Percentiles rank a stretch among this genome's conserved stretches.
These are phyloP conservation scores for Catostylus mosaicus DNA, from an alignment of 30 jellyfish, hydroid and myxozoan species.

Conservation along the genomic window DNA sequence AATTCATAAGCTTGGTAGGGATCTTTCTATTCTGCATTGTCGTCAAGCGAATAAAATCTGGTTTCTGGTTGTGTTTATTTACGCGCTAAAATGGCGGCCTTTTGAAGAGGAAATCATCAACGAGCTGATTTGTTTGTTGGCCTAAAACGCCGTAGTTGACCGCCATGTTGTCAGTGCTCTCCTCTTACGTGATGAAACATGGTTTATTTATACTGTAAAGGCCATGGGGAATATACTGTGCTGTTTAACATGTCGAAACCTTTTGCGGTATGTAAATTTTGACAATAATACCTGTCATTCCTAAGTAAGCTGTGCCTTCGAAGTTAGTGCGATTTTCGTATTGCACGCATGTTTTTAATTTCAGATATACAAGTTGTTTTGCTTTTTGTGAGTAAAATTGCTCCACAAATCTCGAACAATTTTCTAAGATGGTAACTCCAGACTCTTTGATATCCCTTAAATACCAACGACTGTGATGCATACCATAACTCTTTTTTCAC, in stretches of 20 bases:
- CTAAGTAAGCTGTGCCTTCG: neutral
- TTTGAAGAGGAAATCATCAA: neutral
- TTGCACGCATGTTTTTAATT: too few relatives aligned
- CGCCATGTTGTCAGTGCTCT: neutral
- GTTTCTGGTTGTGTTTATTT: neutral
- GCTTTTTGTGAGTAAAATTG: too few relatives aligned
- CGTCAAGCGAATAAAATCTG: neutral
- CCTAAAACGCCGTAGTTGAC: neutral
- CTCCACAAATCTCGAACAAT: too few relatives aligned
- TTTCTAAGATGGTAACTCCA: too few relatives aligned
- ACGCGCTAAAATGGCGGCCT: slow-evolving; percentile 2
- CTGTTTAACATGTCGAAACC: slow-evolving; percentile 42
- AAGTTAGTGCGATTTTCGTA: too few relatives aligned
- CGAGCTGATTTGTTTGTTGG: neutral
- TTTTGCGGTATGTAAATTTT: slow-evolving; percentile 28
- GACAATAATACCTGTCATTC: neutral
- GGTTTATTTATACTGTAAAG: neutral
- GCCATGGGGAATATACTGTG: slow-evolving; percentile 40
- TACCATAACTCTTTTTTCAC: too few relatives aligned
- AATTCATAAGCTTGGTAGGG: slow-evolving; percentile 35
- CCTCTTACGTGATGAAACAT: neutral
- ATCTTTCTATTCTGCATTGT: slow-evolving; percentile 3
- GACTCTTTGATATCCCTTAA: too few relatives aligned
- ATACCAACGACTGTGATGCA: too few relatives aligned
- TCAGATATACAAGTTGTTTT: too few relatives aligned